Evolutionary conservation across 2,888 invertebrate genomes (phyloP).

Genomic region (Melanargia galathea): DNA sequence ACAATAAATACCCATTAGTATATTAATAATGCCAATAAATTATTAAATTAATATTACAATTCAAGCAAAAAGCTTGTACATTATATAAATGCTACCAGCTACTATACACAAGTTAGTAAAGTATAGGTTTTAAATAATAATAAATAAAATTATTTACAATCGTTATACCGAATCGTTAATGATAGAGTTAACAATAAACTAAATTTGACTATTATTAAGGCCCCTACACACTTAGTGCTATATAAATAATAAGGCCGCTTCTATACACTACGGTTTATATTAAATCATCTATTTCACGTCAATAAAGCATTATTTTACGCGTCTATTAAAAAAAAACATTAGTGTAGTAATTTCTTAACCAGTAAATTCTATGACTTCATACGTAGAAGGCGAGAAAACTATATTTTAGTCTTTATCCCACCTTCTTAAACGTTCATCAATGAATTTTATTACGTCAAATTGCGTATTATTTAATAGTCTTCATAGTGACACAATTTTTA

Average conservation of each 20-base stretch:
- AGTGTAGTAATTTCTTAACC: too few relatives aligned
- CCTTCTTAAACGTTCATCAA: neutral
- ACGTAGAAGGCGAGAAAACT: neutral
- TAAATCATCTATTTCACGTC: neutral
- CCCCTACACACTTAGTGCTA: neutral
- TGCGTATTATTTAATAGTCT: neutral
- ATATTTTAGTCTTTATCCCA: neutral
- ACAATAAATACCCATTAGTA: conserved; percentile 71
- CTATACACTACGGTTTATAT: neutral
- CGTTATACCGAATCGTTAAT: conserved; percentile 37
- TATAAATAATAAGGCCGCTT: neutral
- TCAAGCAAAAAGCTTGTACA: conserved; percentile 56
- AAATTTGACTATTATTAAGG: conserved; percentile 22
- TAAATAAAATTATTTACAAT: conserved; percentile 65
- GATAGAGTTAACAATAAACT: conserved; percentile 47
- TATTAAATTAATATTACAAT: conserved; percentile 53
- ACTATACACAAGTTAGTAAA: conserved; percentile 69
- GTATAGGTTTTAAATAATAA: conserved; percentile 63
- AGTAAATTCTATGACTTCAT: neutral
- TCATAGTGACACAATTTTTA: neutral
- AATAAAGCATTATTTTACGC: neutral
- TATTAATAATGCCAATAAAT: conserved; percentile 60
- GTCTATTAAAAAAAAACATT: neutral
- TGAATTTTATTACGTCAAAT: neutral
- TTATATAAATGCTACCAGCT: conserved; percentile 73